phyloP scores from a whole-genome alignment of 2,113 vertebrate genomes.

The Chaetura pelagica region DNA sequence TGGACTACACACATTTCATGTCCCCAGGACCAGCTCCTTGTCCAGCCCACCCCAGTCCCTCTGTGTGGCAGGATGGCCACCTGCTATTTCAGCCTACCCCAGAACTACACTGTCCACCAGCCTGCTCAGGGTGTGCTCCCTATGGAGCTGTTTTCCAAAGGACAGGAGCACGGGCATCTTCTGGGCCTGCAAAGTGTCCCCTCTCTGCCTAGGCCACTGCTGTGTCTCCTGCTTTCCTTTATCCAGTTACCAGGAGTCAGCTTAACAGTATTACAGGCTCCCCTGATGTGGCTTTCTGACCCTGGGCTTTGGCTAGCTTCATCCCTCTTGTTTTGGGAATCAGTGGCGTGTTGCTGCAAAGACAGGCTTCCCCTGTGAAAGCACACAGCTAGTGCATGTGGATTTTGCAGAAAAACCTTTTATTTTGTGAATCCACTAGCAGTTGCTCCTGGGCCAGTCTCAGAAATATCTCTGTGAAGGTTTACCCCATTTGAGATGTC shows the following conservation, averaged over 20 bases:
- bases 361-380: background rate
- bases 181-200: background rate
- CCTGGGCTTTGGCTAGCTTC: background rate
- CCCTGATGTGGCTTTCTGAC: background rate
- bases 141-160: background rate
- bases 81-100: background rate
- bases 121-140: background rate
- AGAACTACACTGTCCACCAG: background rate
- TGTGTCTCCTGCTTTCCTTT: background rate
- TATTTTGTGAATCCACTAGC: background rate
- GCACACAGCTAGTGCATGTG: background rate
- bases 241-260: background rate
- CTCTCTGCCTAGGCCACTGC: background rate
- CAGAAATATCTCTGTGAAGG: background rate
- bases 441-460: background rate
- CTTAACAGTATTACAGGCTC: background rate
- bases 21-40: background rate
- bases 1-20: rapidly evolving
- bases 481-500: too few relatives aligned
- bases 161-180: background rate
- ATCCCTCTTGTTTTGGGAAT: background rate
- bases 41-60: background rate
- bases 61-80: background rate
- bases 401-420: background rate
- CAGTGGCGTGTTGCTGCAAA: background rate